phyloP scores from a whole-genome alignment of 2,113 vertebrate species.

The Caranx melampygus region DNA sequence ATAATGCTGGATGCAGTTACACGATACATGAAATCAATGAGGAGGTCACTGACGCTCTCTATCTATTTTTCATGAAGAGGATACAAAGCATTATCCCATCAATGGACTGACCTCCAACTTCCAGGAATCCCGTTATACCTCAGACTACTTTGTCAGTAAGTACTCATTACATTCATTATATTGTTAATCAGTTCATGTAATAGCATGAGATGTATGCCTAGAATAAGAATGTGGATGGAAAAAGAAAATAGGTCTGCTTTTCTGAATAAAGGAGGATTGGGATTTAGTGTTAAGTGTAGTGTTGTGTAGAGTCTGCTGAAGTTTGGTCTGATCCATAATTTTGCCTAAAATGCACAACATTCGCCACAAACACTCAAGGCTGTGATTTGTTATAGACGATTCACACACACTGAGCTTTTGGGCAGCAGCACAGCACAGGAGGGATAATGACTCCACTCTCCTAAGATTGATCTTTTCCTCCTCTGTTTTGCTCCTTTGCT shows the following conservation, averaged over 20 bases:
- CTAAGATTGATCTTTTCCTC: slow-evolving; percentile 44
- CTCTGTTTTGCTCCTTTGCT: slow-evolving; percentile 36
- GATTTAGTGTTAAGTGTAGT: not conserved
- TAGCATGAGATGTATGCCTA: not conserved
- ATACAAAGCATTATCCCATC: slow-evolving; percentile 92
- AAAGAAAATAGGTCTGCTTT: not conserved
- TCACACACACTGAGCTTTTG: slow-evolving; percentile 12
- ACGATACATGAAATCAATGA: slow-evolving; percentile 81
- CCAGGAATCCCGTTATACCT: slow-evolving; percentile 95
- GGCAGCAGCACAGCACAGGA: slow-evolving; percentile 29
- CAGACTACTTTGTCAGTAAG: slow-evolving; percentile 99
- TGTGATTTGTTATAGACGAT: slow-evolving; percentile 13
- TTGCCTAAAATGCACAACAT: slow-evolving; percentile 11
- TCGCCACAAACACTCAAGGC: not conserved
- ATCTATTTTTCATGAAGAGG: slow-evolving; percentile 89
- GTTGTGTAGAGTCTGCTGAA: not conserved
- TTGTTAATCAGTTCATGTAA: slow-evolving; percentile 25
- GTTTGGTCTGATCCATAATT: slow-evolving; percentile 11
- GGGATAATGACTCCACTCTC: slow-evolving; percentile 28
- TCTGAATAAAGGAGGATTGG: not conserved
- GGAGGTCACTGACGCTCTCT: slow-evolving; percentile 76
- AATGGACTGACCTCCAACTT: slow-evolving; percentile 90
- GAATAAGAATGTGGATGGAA: slow-evolving; percentile 33
- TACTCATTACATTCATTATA: slow-evolving; percentile 64
- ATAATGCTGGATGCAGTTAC: slow-evolving; percentile 78